A percentile compares a stretch with the other conserved stretches of the same genome.
Evolutionary conservation across 2,113 vertebrate species (phyloP).

Genomic region (Mormyrus lacerda): DNA sequence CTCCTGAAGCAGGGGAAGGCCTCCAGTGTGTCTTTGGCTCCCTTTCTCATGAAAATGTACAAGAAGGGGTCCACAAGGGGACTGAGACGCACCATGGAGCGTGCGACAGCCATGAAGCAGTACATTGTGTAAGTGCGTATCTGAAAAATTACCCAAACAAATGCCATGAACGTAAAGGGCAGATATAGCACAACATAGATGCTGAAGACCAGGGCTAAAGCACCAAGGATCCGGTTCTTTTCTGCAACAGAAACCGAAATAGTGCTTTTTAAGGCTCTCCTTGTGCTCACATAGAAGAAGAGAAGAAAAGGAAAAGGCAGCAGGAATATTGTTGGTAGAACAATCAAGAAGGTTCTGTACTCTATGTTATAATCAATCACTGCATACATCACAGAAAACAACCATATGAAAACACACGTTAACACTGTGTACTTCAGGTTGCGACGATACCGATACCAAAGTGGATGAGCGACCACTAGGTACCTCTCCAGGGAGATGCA

Average conservation of each 20-base stretch:
- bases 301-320: slow-evolving; percentile 22
- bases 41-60: slow-evolving; percentile 31
- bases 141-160: not conserved
- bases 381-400: not conserved
- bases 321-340: not conserved
- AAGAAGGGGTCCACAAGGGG: slow-evolving; percentile 26
- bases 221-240: slow-evolving; percentile 20
- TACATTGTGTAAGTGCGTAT: not conserved
- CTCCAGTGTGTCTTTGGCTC: slow-evolving; percentile 8
- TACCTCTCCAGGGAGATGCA: slow-evolving; percentile 31
- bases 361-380: not conserved
- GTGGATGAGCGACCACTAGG: slow-evolving; percentile 18
- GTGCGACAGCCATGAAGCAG: not conserved
- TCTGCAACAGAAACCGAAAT: slow-evolving; percentile 7
- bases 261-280: slow-evolving; percentile 17
- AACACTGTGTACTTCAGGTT: slow-evolving; percentile 11
- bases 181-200: slow-evolving; percentile 17
- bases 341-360: not conserved
- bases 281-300: slow-evolving; percentile 18
- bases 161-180: not conserved
- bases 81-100: slow-evolving; percentile 2
- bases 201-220: slow-evolving; percentile 24
- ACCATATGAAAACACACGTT: not conserved
- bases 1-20: slow-evolving; percentile 1
- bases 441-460: slow-evolving; percentile 26